phyloP scores from a whole-genome alignment of 1,140 invertebrate species.

The Dolichoris vasculosae region DNA sequence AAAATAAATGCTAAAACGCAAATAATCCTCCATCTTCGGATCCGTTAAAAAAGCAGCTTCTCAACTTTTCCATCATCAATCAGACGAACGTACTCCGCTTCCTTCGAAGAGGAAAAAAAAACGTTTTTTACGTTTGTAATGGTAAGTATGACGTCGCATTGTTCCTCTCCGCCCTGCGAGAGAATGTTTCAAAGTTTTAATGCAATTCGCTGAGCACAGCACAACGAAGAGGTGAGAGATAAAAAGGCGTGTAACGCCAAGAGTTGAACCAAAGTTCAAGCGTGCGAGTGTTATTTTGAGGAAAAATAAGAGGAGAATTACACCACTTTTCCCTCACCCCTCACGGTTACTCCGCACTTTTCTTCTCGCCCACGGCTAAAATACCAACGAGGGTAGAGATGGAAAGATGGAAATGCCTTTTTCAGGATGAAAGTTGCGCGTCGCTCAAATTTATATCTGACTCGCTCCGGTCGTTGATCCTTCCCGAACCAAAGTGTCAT shows the following conservation, averaged over 20 bases:
- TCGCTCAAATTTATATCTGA: not conserved
- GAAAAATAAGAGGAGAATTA: not conserved
- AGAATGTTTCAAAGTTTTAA: conserved; percentile 13
- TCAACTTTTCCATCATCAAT: not conserved
- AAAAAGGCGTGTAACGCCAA: not conserved
- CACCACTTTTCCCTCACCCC: not conserved
- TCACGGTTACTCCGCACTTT: not conserved
- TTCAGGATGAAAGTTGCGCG: not conserved
- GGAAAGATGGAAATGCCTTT: not conserved
- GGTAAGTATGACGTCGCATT: not conserved
- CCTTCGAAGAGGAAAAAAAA: no score
- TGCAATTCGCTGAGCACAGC: not conserved
- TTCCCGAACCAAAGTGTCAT: not conserved
- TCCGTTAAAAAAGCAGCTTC: not conserved
- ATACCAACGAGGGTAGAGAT: not conserved
- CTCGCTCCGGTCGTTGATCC: not conserved
- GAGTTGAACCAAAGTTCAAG: not conserved
- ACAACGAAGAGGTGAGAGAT: not conserved
- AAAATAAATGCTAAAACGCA: not conserved
- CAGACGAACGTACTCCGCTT: not conserved
- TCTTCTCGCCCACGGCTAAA: not conserved
- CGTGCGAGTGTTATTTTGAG: not conserved
- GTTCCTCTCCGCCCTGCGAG: no score
- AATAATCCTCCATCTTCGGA: not conserved
- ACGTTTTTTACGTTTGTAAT: not conserved